Base-by-base conservation (phyloP, 2,113 vertebrate genomes). In the Dicaeum eximium region DNA sequence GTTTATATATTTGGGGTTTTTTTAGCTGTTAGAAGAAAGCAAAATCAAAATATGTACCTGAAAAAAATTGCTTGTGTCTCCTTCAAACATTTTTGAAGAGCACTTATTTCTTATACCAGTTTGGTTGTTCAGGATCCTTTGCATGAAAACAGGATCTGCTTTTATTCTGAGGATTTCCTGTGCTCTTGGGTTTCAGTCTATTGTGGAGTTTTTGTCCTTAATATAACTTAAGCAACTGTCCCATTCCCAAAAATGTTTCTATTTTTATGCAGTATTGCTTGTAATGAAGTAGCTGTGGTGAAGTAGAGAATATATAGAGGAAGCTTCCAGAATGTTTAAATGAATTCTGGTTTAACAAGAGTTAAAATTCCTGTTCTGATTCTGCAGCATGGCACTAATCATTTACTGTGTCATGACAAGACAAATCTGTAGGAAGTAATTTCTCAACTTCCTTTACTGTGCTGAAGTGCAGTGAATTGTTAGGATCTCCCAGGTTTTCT, bases 151-250 rank as follows among this genome's bases (percentile, higher is more conserved):
- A 91, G 67, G 42, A 94, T 91, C n/a, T 95, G 18, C 54, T 50
- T 89, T 80, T 70, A 25, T 82, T 69, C 33, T 56, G 37, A 91
- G 87, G 75, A 77, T 82, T 95, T 95, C 91, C 90, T 92, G 40
- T 87, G 19, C 33, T 90, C 40, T 94, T 85, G 25, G 16, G 5
- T 75, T 92, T 94, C 86, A 58, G 30, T 65, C 37, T 72, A 0
- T 35, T 75, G 13, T 62, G 64, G 30, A 81, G 11, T 27, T 57
- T 58, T 85, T 53, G 18, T 44, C 72, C 31, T 86, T 50, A 44
- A 17, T 48, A 10, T 90, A 75, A 61, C 15, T 62, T 33, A 56
- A 69, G n/a, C 79, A 40, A 61, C 42, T 74, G 72, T 72, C 35
- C 21, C 38, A 28, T 79, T 72, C 66, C 28, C 57, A 12, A n/a